Percentiles rank a stretch among this genome's conserved stretches.
Conservation (phyloP, 1,140 invertebrate genomes). For the Aethina tumida region DNA sequence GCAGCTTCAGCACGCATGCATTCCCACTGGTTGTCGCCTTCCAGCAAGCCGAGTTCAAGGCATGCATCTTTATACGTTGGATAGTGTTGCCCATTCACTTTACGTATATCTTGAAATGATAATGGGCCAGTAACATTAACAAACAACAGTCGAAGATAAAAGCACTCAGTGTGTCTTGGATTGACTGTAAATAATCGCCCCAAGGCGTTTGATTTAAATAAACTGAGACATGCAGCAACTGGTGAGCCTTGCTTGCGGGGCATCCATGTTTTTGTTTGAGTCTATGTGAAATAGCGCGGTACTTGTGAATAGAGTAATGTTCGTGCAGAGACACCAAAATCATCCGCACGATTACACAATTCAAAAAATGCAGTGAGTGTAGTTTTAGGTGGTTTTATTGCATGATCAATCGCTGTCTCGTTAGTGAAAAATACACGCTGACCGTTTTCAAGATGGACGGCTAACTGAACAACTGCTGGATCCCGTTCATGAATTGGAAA, state of each 20-base stretch:
- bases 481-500: constrained; percentile 32
- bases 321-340: constrained; percentile 32
- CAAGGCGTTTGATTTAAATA: constrained; percentile 12
- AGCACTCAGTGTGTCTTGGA: constrained; percentile 14
- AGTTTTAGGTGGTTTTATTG: constrained; percentile 20
- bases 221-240: not conserved
- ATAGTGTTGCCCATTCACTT: constrained; percentile 17
- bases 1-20: constrained; percentile 26
- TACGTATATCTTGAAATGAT: constrained; percentile 18
- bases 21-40: constrained; percentile 34
- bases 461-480: constrained; percentile 30
- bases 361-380: constrained; percentile 26
- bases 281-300: constrained; percentile 34
- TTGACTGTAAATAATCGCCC: constrained; percentile 12
- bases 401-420: constrained; percentile 13
- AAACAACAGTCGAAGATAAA: constrained; percentile 15
- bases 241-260: constrained; percentile 8
- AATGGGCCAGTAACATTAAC: constrained; percentile 9
- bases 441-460: constrained; percentile 30
- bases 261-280: constrained; percentile 8
- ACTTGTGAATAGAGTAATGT: constrained; percentile 35
- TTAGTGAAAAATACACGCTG: constrained; percentile 26
- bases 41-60: constrained; percentile 17
- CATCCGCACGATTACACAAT: constrained; percentile 11
- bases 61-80: constrained; percentile 16